Conservation (phyloP, 2,888 invertebrate genomes). For the Liodrosophila aerea region DNA sequence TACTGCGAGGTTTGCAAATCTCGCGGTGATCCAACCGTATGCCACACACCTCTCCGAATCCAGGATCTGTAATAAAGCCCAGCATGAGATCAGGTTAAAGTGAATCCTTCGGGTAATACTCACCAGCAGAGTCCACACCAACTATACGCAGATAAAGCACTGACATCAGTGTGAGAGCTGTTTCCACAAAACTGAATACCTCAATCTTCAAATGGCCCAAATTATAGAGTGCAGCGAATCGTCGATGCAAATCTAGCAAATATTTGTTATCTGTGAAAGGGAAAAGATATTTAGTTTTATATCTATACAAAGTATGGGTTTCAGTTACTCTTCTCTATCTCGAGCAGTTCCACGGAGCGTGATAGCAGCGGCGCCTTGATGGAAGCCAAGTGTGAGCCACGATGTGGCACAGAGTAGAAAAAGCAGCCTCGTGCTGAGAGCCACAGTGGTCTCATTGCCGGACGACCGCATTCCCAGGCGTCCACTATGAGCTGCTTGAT, state of each 20-base stretch:
- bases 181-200: constrained; percentile 91
- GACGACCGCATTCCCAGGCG: constrained; percentile 83
- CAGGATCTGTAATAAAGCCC: constrained; percentile 91
- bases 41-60: constrained; percentile 89
- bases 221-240: constrained; percentile 85
- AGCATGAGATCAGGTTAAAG: too few species aligned
- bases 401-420: constrained; percentile 94
- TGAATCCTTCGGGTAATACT: constrained; percentile 39
- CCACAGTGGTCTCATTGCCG: constrained; percentile 83
- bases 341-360: constrained; percentile 90
- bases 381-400: constrained; percentile 90
- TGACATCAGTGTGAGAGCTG: constrained; percentile 88
- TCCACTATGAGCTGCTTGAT: constrained; percentile 92
- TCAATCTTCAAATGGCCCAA: constrained; percentile 83
- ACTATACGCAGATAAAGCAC: constrained; percentile 90
- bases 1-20: constrained; percentile 91
- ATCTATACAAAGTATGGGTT: background rate
- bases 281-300: background rate
- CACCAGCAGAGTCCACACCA: constrained; percentile 90
- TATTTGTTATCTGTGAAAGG: constrained; percentile 86
- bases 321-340: constrained; percentile 88
- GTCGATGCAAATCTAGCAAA: constrained; percentile 87
- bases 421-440: constrained; percentile 86
- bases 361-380: constrained; percentile 88
- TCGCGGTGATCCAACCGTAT: constrained; percentile 91